Conservation (phyloP, 2,797 vertebrate genomes). For the Muscicapa striata region DNA sequence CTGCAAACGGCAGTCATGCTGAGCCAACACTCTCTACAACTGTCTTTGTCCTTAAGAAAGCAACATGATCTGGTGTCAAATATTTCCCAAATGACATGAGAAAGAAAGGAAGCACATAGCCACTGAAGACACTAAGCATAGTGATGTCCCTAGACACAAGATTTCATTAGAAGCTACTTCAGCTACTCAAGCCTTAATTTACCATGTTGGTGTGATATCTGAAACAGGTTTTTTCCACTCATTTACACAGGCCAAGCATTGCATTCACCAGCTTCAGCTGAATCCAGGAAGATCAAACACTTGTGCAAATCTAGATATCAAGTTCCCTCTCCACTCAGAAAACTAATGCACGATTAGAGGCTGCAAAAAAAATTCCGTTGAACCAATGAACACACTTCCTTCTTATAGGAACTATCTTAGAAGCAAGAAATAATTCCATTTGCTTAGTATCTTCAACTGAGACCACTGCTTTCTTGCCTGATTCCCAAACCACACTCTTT, state of each 20-base stretch:
- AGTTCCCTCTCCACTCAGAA: neutral
- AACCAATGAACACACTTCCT: neutral
- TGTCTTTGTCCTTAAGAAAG: neutral
- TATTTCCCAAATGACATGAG: neutral
- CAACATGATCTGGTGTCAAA: neutral
- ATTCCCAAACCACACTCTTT: neutral
- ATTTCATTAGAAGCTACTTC: neutral
- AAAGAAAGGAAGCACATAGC: neutral
- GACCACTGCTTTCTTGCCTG: neutral
- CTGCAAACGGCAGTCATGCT: neutral
- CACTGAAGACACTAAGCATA: neutral
- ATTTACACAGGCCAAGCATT: neutral
- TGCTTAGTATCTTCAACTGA: neutral
- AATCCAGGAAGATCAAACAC: neutral
- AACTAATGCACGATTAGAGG: neutral
- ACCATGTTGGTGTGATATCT: neutral
- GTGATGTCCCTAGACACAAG: neutral
- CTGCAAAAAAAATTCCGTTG: neutral
- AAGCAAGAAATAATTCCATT: neutral
- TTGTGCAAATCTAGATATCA: neutral
- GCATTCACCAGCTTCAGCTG: neutral
- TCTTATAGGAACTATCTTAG: neutral
- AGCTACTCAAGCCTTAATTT: neutral
- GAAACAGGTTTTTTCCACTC: neutral
- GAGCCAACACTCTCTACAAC: neutral